Evolutionary conservation across 2,888 invertebrate genomes (phyloP).

Genomic region (Lithosia quadra): DNA sequence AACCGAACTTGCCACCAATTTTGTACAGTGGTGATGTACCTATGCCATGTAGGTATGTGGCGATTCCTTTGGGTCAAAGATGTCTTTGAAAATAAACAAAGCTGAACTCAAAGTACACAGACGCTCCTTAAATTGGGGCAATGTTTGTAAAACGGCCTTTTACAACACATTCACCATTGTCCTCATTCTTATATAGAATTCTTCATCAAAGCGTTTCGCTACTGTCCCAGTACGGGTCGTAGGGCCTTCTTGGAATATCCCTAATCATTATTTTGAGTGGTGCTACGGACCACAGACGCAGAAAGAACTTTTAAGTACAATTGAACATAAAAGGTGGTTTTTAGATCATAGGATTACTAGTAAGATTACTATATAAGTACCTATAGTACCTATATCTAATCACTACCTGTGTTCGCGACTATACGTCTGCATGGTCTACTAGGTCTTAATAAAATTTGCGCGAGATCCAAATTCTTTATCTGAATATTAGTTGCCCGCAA

Average conservation of each 20-base stretch:
- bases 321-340: too few relatives aligned
- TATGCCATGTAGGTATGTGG: neutral
- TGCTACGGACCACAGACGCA: neutral
- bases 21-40: too few relatives aligned
- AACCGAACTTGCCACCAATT: too few relatives aligned
- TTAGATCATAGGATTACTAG: too few relatives aligned
- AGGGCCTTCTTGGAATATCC: neutral
- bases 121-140: neutral
- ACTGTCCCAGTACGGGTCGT: constrained; percentile 2
- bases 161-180: constrained; percentile 2
- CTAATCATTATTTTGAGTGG: constrained; percentile 1
- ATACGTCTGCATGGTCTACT: too few relatives aligned
- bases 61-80: neutral
- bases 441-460: too few relatives aligned
- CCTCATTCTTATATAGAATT: constrained; percentile 11
- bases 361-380: too few relatives aligned
- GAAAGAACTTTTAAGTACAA: neutral
- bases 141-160: neutral
- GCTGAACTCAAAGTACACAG: neutral
- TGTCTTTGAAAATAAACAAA: neutral
- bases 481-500: too few relatives aligned
- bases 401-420: too few relatives aligned
- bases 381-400: too few relatives aligned
- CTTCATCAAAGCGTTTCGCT: constrained; percentile 10
- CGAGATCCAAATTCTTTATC: too few relatives aligned